phyloP scores from a whole-genome alignment of 2,797 vertebrate species.

The Clangula hyemalis region DNA sequence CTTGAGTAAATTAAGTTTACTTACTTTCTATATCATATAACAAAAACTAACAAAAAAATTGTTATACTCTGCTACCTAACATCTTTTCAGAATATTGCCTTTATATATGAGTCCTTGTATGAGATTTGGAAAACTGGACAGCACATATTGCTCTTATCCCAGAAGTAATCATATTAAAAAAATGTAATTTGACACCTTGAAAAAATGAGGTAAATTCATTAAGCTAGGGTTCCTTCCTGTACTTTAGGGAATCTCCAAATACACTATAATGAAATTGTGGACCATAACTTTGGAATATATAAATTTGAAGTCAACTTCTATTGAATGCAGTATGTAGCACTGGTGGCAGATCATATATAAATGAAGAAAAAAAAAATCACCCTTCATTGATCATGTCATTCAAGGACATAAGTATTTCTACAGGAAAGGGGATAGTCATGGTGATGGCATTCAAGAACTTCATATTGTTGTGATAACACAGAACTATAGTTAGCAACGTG shows the following conservation, averaged over 20 bases:
- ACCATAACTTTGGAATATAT: not conserved
- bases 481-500: not conserved
- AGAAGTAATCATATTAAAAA: not conserved
- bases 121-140: not conserved
- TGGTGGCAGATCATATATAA: not conserved
- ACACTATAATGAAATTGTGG: not conserved
- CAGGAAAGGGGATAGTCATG: not conserved
- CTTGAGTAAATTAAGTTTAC: not conserved
- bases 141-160: not conserved
- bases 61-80: not conserved
- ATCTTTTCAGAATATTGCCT: not conserved
- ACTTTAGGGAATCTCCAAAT: not conserved
- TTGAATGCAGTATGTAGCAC: not conserved
- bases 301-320: not conserved
- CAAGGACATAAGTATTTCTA: not conserved
- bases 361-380: not conserved
- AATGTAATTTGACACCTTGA: not conserved
- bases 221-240: not conserved
- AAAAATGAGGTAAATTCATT: not conserved
- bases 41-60: not conserved
- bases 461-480: rapidly evolving
- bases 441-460: not conserved
- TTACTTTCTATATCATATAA: not conserved
- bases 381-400: not conserved
- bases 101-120: not conserved